Conservation (phyloP, 2,888 invertebrate species). For the Aricia artaxerxes region DNA sequence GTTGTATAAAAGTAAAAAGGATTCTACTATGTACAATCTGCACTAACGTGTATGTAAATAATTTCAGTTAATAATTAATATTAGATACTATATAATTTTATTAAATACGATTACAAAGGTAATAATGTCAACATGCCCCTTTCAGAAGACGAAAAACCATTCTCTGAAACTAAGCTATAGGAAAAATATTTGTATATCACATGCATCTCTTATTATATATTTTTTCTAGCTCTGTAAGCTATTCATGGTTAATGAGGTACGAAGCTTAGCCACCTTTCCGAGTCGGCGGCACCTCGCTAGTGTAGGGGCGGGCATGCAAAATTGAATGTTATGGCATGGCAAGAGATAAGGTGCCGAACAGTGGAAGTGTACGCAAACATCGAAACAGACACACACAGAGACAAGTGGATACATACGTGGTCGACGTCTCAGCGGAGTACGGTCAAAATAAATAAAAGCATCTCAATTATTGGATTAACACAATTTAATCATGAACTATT, state of each 20-base stretch:
- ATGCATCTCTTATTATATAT: not conserved
- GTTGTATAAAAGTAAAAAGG: not conserved
- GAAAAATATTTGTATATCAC: not conserved
- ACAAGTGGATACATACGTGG: conserved; percentile 79
- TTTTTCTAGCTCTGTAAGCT: conserved; percentile 32
- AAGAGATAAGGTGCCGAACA: conserved; percentile 65
- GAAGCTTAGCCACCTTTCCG: conserved; percentile 30
- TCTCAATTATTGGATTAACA: conserved; percentile 79
- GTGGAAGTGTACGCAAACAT: conserved; percentile 77
- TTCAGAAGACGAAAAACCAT: conserved; percentile 5
- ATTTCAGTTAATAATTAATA: not conserved
- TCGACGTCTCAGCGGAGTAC: conserved; percentile 78
- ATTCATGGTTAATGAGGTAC: conserved; percentile 25
- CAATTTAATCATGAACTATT: conserved; percentile 80
- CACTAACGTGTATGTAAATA: not conserved
- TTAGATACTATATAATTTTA: not conserved
- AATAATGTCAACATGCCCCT: not conserved
- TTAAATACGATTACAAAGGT: not conserved
- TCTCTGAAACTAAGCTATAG: not conserved
- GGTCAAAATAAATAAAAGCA: conserved; percentile 80
- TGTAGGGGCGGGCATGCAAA: conserved; percentile 60
- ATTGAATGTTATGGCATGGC: conserved; percentile 66
- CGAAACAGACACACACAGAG: conserved; percentile 77
- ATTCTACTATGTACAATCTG: not conserved
- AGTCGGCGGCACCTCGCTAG: conserved; percentile 48